These are phyloP conservation scores for Odontomyia ornata DNA, from an alignment of 2,888 invertebrate genomes.

Conservation along the genomic window DNA sequence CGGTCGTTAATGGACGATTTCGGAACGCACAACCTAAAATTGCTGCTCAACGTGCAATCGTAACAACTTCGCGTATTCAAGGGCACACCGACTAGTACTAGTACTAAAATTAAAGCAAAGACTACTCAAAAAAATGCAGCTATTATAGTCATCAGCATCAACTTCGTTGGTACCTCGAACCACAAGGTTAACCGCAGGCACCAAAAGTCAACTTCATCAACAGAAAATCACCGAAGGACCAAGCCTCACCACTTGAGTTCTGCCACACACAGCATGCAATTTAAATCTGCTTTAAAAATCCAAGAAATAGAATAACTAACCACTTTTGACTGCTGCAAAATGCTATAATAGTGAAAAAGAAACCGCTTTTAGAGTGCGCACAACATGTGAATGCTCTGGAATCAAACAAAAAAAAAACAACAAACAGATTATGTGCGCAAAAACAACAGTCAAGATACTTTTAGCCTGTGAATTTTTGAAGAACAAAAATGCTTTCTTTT, in stretches of 20 bases:
- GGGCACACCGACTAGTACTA: background rate
- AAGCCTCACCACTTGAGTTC: background rate
- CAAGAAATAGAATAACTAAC: background rate
- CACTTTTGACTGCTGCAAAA: background rate
- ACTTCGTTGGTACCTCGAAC: background rate
- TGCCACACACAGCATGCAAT: background rate
- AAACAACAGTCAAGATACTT: no score
- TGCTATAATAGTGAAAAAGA: background rate
- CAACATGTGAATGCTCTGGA: background rate
- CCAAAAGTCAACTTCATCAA: background rate
- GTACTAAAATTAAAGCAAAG: conserved; percentile 8
- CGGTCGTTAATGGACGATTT: conserved; percentile 64
- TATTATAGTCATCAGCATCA: background rate
- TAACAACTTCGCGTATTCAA: conserved; percentile 55
- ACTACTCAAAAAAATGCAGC: background rate
- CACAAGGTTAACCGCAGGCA: background rate
- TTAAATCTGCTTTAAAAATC: background rate
- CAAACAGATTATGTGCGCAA: no score
- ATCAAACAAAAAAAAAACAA: no score
- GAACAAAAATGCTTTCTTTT: background rate
- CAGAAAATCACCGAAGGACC: background rate
- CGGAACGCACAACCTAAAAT: conserved; percentile 70
- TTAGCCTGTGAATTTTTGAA: conserved; percentile 10
- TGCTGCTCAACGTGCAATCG: conserved; percentile 71
- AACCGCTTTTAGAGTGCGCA: background rate